Conservation (phyloP, 2,113 vertebrate genomes). For the Perccottus glenii region DNA sequence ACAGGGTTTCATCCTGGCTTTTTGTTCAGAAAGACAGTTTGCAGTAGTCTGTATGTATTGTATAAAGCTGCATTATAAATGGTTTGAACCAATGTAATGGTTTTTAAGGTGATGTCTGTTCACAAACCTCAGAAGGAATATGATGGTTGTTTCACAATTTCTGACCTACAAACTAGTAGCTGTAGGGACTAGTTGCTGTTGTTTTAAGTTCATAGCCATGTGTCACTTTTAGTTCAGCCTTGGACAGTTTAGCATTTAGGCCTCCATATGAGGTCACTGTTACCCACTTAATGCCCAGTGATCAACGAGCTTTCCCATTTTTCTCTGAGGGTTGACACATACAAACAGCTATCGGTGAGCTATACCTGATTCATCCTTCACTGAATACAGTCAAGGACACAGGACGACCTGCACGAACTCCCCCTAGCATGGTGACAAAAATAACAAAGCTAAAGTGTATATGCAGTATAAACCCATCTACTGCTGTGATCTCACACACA, state of each 20-base stretch:
- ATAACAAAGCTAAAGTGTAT: conserved; percentile 24
- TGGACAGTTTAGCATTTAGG: conserved; percentile 27
- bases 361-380: conserved; percentile 31
- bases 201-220: conserved; percentile 28
- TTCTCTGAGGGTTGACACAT: not conserved
- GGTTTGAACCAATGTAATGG: not conserved
- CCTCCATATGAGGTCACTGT: conserved; percentile 17
- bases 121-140: conserved; percentile 15
- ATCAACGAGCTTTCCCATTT: conserved; percentile 7
- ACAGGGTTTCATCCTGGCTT: not conserved
- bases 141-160: conserved; percentile 43
- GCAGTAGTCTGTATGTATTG: not conserved
- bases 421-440: conserved; percentile 31
- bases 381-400: conserved; percentile 24
- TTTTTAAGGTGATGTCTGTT: conserved; percentile 7
- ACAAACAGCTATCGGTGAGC: conserved; percentile 12
- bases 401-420: conserved; percentile 42
- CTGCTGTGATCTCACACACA: conserved; percentile 13
- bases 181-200: conserved; percentile 33
- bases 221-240: conserved; percentile 26
- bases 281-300: not conserved
- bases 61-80: not conserved
- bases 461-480: conserved; percentile 1
- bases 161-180: conserved; percentile 51
- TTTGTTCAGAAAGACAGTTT: conserved; percentile 20